These are phyloP conservation scores for Propithecus coquereli DNA, from an alignment of 2,113 vertebrate species.

Conservation along the genomic window DNA sequence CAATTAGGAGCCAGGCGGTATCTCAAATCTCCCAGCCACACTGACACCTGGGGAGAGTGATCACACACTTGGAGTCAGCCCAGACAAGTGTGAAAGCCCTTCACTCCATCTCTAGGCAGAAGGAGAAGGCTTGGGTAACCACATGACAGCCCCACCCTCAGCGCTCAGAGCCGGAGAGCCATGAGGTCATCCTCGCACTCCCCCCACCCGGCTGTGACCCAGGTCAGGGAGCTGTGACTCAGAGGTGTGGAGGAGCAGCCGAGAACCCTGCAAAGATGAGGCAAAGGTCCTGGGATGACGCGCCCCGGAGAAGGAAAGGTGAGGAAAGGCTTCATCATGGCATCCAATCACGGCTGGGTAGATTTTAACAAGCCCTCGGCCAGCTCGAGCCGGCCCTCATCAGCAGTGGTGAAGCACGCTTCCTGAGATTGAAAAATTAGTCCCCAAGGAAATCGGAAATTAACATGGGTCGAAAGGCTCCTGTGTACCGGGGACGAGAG, in stretches of 20 bases:
- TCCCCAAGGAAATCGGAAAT: conserved; percentile 27
- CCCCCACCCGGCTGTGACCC: background rate
- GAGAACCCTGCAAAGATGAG: background rate
- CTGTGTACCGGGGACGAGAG: background rate
- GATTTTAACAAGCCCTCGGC: background rate
- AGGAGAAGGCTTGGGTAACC: background rate
- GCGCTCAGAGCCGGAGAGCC: background rate
- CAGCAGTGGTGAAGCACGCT: background rate
- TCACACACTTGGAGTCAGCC: conserved; percentile 67
- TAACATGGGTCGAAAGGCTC: background rate
- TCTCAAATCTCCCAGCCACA: conserved; percentile 51
- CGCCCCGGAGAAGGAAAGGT: background rate
- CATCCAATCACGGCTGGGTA: background rate
- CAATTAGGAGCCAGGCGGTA: conserved; percentile 67
- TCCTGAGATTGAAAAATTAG: background rate
- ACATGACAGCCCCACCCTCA: background rate
- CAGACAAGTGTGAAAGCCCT: conserved; percentile 72
- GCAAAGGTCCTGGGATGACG: background rate
- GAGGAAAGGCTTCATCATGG: background rate
- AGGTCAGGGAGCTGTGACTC: conserved; percentile 45
- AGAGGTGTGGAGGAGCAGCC: background rate
- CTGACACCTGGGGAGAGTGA: conserved; percentile 68
- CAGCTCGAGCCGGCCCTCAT: background rate
- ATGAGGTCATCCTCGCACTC: background rate
- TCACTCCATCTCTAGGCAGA: conserved; percentile 3